These are phyloP conservation scores for Silurus aristotelis DNA, from an alignment of 2,797 vertebrate species.

Conservation along the genomic window DNA sequence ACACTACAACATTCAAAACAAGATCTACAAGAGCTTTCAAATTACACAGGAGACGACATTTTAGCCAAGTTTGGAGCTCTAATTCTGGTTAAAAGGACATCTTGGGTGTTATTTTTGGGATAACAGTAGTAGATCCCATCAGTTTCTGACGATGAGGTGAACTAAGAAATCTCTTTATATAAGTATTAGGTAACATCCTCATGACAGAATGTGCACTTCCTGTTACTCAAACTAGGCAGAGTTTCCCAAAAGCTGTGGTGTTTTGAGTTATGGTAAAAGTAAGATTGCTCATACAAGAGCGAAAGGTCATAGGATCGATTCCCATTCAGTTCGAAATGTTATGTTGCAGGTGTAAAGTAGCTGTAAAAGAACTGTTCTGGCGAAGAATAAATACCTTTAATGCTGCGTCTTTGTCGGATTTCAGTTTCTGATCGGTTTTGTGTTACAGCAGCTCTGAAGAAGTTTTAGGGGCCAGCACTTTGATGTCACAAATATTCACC, in stretches of 20 bases:
- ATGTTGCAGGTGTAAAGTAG: neutral
- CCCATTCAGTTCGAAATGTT: neutral
- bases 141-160: neutral
- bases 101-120: neutral
- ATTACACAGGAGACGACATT: neutral
- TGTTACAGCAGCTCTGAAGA: neutral
- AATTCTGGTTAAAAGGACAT: neutral
- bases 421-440: neutral
- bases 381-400: neutral
- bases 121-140: too few relatives aligned
- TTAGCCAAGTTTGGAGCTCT: neutral
- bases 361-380: neutral
- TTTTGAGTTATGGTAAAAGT: conserved; percentile 2
- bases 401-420: neutral
- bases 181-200: neutral
- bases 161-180: neutral
- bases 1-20: neutral
- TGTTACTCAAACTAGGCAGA: neutral
- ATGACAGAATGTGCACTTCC: conserved; percentile 6
- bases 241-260: neutral
- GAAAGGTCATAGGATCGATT: neutral
- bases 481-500: neutral
- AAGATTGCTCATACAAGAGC: neutral
- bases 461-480: neutral
- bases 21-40: neutral